Conservation (phyloP, 2,113 vertebrate genomes). For the Lepus europaeus region DNA sequence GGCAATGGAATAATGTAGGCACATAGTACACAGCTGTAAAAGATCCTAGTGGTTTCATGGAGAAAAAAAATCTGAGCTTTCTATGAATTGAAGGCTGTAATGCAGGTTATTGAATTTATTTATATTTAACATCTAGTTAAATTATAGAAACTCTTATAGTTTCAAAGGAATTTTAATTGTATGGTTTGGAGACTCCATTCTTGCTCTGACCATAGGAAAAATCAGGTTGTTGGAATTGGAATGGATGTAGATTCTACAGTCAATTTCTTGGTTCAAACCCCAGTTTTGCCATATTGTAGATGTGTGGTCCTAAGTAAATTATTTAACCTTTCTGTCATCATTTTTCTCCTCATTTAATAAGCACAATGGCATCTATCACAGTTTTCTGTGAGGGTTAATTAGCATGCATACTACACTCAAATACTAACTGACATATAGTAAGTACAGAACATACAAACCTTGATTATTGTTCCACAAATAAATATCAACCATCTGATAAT, state of each 20-base stretch:
- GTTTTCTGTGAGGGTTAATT: neutral
- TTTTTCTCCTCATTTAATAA: neutral
- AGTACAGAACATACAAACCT: neutral
- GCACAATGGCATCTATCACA: neutral
- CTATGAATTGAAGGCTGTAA: neutral
- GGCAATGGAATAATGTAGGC: neutral
- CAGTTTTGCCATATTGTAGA: neutral
- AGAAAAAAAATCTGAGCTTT: neutral
- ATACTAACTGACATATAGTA: neutral
- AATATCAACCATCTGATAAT: neutral
- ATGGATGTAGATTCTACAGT: neutral
- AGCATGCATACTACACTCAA: neutral
- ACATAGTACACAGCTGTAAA: neutral
- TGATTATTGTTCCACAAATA: neutral
- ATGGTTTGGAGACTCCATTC: neutral
- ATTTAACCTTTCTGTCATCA: neutral
- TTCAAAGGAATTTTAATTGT: conserved; percentile 5
- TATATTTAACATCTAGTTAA: neutral
- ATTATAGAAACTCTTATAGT: neutral
- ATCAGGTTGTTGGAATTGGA: neutral
- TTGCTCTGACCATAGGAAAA: neutral
- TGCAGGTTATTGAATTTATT: neutral
- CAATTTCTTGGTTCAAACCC: neutral
- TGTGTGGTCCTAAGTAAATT: neutral
- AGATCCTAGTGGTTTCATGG: neutral